Conservation (phyloP, 2,888 invertebrate genomes). For the Oxycera nigricornis region DNA sequence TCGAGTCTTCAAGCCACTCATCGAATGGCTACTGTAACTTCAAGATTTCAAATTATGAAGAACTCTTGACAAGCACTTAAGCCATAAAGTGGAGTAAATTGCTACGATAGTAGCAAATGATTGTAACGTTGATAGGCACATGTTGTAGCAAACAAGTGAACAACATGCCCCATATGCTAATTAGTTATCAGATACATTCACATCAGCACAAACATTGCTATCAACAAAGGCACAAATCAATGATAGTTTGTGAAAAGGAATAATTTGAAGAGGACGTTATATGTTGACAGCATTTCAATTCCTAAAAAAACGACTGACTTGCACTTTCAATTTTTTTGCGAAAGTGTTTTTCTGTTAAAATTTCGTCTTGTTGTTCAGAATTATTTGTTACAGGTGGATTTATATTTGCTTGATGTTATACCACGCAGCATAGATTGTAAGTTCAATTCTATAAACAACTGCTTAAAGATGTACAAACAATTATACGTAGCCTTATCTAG, state of each 20-base stretch:
- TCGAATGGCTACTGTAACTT: background rate
- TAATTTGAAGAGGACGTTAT: background rate
- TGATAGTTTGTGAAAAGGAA: background rate
- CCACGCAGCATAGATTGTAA: no score
- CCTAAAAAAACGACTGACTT: no score
- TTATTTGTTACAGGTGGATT: no score
- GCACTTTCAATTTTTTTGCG: no score
- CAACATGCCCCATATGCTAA: conserved; percentile 12
- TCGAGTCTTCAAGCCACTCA: background rate
- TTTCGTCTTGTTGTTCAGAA: no score
- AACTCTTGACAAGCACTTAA: background rate
- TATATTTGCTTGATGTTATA: no score
- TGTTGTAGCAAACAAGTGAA: background rate
- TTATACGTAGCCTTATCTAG: no score
- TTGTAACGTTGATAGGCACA: no score
- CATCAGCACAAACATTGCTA: background rate
- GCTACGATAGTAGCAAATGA: background rate
- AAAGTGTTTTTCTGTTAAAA: no score
- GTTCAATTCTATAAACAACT: no score
- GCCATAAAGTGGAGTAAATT: background rate
- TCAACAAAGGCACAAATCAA: no score
- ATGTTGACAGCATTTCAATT: background rate
- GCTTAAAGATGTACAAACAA: no score
- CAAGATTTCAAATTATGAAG: conserved; percentile 3
- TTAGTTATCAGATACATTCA: conserved; percentile 8